Base-by-base conservation (phyloP, 1,140 invertebrate species). In the Adelges cooleyi region DNA sequence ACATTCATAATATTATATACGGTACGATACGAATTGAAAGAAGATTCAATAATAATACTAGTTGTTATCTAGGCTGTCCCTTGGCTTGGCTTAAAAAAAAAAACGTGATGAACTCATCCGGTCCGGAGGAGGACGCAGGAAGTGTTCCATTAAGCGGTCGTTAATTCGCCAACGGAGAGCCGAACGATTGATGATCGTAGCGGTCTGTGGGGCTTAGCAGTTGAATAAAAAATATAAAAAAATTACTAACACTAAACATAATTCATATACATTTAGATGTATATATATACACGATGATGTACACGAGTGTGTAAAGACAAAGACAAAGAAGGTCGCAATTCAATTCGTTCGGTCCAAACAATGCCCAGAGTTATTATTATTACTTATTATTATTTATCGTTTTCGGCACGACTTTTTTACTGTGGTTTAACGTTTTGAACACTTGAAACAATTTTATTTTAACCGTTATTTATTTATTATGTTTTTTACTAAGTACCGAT, bases 271-370 rank as follows among this genome's bases (percentile, higher is more conserved):
- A 17, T 15, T 13, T 42, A 25, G 25, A 42, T 46, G 27, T 20
- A n/a, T 20, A 13, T 46, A 46, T 25, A 6, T 62, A 56, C 15
- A 53, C n/a, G n/a, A 27, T 18, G 17, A n/a, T 9, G 4, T 20
- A 20, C 44, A 10, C 33, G 22, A 11, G 42, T 17, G 40, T 44
- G n/a, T 17, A 62, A 46, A 20, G 25, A 33, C 11, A 62, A 62
- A 62, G 56, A 62, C 56, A 62, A 62, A 62, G 56, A 62, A 62
- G 54, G 56, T 62, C 56, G 56, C 56, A 48, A 62, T 62, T 62
- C 42, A 62, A 62, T 62, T 62, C 42, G 33, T 42, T 48, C 25
- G 13, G 42, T 62, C 40, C 56, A 62, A 62, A 62, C 56, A 62
- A 59, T 59, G 54, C 53, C 36, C 25, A 59, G 23, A 15, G 15